phyloP scores from a whole-genome alignment of 2,113 vertebrate species.

The Chaetura pelagica region DNA sequence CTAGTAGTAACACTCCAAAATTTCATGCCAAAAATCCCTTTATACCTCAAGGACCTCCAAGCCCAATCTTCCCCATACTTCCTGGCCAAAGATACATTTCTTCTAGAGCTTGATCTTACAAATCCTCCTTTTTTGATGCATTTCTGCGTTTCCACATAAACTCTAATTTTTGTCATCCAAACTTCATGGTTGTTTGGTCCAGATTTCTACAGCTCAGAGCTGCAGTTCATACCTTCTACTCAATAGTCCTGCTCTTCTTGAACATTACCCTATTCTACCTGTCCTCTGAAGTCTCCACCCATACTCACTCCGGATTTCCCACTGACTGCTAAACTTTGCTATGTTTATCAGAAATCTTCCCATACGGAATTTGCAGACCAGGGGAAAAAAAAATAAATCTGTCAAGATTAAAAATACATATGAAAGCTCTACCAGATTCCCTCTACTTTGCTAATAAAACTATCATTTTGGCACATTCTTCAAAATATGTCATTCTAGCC shows the following conservation, averaged over 20 bases:
- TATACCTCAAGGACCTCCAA: background rate
- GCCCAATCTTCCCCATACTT: background rate
- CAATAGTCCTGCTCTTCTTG: background rate
- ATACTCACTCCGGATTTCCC: background rate
- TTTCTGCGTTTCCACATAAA: background rate
- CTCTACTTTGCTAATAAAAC: background rate
- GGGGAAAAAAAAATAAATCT: rapidly evolving
- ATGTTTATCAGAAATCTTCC: background rate
- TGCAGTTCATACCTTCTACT: background rate
- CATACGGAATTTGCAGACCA: background rate
- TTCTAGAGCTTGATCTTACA: background rate
- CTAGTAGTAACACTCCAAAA: background rate
- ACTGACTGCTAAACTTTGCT: background rate
- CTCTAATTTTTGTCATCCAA: background rate
- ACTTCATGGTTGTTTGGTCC: background rate
- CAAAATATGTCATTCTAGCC: background rate
- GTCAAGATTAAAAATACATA: background rate
- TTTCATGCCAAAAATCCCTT: background rate
- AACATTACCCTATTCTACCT: background rate
- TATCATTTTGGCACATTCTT: background rate
- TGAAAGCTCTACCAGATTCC: background rate
- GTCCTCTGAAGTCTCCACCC: background rate
- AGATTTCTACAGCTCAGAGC: background rate
- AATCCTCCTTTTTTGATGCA: background rate
- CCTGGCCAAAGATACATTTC: background rate